Conservation (phyloP, 2,888 invertebrate species). For the Melieria picta region DNA sequence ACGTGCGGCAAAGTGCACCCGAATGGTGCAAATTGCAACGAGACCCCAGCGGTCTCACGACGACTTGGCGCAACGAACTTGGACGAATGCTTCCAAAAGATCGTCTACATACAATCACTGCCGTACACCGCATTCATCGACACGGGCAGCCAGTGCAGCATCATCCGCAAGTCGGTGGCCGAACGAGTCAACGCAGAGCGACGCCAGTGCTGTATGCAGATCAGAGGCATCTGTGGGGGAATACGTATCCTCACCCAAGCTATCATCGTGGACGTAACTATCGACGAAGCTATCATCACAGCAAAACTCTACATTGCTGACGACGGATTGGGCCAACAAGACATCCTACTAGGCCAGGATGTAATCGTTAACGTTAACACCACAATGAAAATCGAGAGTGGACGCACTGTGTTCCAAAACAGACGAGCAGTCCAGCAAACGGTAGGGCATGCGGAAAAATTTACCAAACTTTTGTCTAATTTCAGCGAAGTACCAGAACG, state of each 20-base stretch:
- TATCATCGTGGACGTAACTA: background rate
- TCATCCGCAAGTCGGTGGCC: conserved; percentile 29
- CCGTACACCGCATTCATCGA: conserved; percentile 32
- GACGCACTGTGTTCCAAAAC: background rate
- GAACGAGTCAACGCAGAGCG: conserved; percentile 25
- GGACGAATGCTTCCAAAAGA: too few species aligned
- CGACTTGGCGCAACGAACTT: too few species aligned
- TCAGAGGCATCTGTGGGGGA: conserved; percentile 33
- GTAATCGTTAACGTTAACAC: conserved; percentile 20
- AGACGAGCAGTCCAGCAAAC: background rate
- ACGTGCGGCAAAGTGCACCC: too few species aligned
- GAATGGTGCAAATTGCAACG: too few species aligned
- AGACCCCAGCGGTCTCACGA: too few species aligned
- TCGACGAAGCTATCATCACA: too few species aligned
- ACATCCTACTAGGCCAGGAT: conserved; percentile 25
- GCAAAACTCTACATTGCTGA: conserved; percentile 28
- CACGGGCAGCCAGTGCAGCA: conserved; percentile 32
- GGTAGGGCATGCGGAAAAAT: background rate
- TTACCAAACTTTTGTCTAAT: background rate
- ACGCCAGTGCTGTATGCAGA: conserved; percentile 30
- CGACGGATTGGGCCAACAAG: conserved; percentile 27
- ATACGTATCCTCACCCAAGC: conserved; percentile 28
- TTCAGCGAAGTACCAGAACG: background rate
- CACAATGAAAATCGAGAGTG: background rate
- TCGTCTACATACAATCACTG: too few species aligned